Evolutionary conservation across 1,140 invertebrate genomes (phyloP).

Genomic region (Drosophila sp.): DNA sequence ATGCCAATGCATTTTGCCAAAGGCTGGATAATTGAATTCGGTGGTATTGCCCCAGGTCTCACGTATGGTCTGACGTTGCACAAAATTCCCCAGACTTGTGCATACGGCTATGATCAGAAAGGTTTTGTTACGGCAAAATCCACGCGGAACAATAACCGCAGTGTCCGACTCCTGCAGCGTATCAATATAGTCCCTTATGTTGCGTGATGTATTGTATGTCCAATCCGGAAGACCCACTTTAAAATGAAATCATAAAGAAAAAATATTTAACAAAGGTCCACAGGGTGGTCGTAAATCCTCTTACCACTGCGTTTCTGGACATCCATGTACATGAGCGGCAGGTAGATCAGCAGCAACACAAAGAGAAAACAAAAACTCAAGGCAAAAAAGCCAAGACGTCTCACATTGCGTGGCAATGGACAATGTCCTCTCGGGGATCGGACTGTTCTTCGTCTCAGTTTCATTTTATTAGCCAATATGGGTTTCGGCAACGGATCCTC

Average conservation of each 20-base stretch:
- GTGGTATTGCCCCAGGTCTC: slow-evolving; percentile 90
- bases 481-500: slow-evolving; percentile 37
- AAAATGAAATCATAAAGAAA: neutral
- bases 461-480: slow-evolving; percentile 26
- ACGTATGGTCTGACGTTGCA: slow-evolving; percentile 87
- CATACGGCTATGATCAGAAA: slow-evolving; percentile 90
- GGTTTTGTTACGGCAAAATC: slow-evolving; percentile 84
- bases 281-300: neutral
- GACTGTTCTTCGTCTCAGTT: slow-evolving; percentile 27
- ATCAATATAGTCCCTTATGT: slow-evolving; percentile 88
- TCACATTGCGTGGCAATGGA: slow-evolving; percentile 43
- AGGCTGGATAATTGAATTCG: slow-evolving; percentile 85
- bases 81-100: slow-evolving; percentile 88
- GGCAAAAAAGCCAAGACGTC: slow-evolving; percentile 35
- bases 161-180: slow-evolving; percentile 86
- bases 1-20: slow-evolving; percentile 70
- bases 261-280: neutral
- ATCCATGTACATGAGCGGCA: slow-evolving; percentile 55
- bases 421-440: slow-evolving; percentile 17
- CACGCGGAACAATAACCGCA: slow-evolving; percentile 86
- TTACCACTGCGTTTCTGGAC: slow-evolving; percentile 54
- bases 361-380: slow-evolving; percentile 24
- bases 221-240: slow-evolving; percentile 85
- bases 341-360: slow-evolving; percentile 51
- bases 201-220: slow-evolving; percentile 88